A percentile compares a stretch with the other conserved stretches of the same genome.
Conservation (phyloP, 2,888 invertebrate species). For the Caenorhabditis doughertyi region DNA sequence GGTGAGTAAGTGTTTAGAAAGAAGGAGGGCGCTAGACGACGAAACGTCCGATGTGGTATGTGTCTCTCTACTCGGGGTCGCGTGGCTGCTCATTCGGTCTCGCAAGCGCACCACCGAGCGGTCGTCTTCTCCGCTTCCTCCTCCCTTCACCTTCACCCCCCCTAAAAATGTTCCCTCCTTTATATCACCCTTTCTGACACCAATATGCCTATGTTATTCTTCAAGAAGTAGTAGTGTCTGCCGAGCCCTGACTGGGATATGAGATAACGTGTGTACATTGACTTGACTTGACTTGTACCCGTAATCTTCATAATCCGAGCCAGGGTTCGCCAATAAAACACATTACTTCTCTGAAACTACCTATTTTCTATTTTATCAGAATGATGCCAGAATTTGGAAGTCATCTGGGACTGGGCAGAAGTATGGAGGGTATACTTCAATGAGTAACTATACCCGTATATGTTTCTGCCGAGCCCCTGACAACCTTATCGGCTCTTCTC, state of each 20-base stretch:
- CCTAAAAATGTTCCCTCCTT: background rate
- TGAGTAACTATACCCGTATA: slow-evolving; percentile 63
- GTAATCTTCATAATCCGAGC: slow-evolving; percentile 66
- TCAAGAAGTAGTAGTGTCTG: slow-evolving; percentile 6
- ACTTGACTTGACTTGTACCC: slow-evolving; percentile 54
- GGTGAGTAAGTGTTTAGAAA: slow-evolving; percentile 14
- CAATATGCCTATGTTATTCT: slow-evolving; percentile 4
- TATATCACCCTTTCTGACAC: background rate
- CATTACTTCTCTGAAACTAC: slow-evolving; percentile 8
- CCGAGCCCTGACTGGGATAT: slow-evolving; percentile 59
- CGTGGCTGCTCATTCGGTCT: slow-evolving; percentile 67
- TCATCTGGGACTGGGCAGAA: slow-evolving; percentile 57
- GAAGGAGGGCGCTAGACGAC: slow-evolving; percentile 37
- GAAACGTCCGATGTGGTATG: slow-evolving; percentile 26
- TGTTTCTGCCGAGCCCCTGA: slow-evolving; percentile 64
- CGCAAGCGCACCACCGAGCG: slow-evolving; percentile 58
- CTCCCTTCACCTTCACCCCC: slow-evolving; percentile 1
- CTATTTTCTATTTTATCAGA: slow-evolving; percentile 5
- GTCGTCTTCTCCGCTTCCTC: slow-evolving; percentile 43
- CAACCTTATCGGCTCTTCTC: background rate
- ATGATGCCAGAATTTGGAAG: background rate
- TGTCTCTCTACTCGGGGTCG: slow-evolving; percentile 44
- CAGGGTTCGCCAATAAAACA: slow-evolving; percentile 30
- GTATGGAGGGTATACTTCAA: slow-evolving; percentile 41
- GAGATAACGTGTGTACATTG: slow-evolving; percentile 45